Percentiles rank a stretch among this genome's conserved stretches.
Evolutionary conservation across 2,888 invertebrate species (phyloP).

Genomic region (Subacronicta megacephala): DNA sequence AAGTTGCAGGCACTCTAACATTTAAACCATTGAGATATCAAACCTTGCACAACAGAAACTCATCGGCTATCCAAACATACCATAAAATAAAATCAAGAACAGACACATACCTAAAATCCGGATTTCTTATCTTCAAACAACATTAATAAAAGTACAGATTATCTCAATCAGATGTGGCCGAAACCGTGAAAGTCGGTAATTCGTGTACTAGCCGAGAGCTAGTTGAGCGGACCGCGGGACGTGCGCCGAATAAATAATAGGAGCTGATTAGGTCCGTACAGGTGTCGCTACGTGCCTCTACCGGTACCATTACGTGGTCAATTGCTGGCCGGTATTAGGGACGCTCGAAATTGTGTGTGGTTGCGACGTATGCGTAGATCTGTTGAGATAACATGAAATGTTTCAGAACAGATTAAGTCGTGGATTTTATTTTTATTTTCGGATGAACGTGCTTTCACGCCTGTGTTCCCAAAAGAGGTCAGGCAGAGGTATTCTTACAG

Average conservation of each 20-base stretch:
- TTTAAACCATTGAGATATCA: too few relatives aligned
- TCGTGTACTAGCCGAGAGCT: slow-evolving; percentile 33
- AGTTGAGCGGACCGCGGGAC: slow-evolving; percentile 42
- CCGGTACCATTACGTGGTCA: slow-evolving; percentile 35
- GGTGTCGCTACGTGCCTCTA: slow-evolving; percentile 52
- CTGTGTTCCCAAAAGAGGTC: too few relatives aligned
- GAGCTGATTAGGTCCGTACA: slow-evolving; percentile 68
- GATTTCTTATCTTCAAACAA: slow-evolving; percentile 1
- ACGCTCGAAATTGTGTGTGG: slow-evolving; percentile 20
- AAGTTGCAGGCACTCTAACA: too few relatives aligned
- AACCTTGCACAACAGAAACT: too few relatives aligned
- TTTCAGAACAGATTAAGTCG: too few relatives aligned
- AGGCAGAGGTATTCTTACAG: too few relatives aligned
- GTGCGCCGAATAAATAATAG: slow-evolving; percentile 69
- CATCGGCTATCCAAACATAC: too few relatives aligned
- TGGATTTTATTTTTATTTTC: too few relatives aligned
- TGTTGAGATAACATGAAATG: too few relatives aligned
- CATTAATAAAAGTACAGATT: slow-evolving; percentile 54
- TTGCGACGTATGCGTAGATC: neutral
- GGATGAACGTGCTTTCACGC: too few relatives aligned
- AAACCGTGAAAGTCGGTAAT: slow-evolving; percentile 52
- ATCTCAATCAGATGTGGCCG: slow-evolving; percentile 53
- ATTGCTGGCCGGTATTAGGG: slow-evolving; percentile 32
- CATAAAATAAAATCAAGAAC: neutral
- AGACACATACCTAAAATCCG: neutral